Percentiles rank a stretch among this genome's conserved stretches.
phyloP scores from a whole-genome alignment of 2,797 vertebrate genomes.

The Chaenodraco wilsoni region DNA sequence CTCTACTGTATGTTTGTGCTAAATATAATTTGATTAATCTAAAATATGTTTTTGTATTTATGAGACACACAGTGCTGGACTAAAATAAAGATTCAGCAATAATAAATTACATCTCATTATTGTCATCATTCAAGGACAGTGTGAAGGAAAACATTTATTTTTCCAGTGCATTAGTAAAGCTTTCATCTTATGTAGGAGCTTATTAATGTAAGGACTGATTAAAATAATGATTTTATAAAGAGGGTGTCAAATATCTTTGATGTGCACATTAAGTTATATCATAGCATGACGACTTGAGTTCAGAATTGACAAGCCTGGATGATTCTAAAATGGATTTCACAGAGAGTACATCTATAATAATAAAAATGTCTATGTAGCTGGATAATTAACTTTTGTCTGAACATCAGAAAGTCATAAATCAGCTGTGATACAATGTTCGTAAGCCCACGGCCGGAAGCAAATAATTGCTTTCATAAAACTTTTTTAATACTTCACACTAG shows the following conservation, averaged over 20 bases:
- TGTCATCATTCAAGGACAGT: constrained; percentile 38
- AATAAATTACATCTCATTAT: constrained; percentile 31
- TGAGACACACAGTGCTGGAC: neutral
- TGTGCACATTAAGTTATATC: neutral
- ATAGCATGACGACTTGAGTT: neutral
- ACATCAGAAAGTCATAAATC: neutral
- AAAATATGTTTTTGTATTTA: too few species aligned
- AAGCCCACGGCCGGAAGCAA: neutral
- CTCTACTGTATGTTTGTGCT: neutral
- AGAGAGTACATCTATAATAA: neutral
- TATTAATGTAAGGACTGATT: constrained; percentile 36
- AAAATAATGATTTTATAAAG: constrained; percentile 10
- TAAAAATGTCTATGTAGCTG: neutral
- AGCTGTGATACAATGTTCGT: neutral
- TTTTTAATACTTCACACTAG: neutral
- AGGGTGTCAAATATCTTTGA: neutral
- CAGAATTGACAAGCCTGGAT: neutral
- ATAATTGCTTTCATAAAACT: constrained; percentile 20
- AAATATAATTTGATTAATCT: too few species aligned
- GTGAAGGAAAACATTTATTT: constrained; percentile 33
- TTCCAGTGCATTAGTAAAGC: constrained; percentile 2
- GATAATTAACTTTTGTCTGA: constrained; percentile 5
- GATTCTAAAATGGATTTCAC: neutral
- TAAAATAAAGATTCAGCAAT: constrained; percentile 9
- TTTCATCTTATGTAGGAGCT: constrained; percentile 37